Conservation (phyloP, 2,113 vertebrate genomes). For the Gopherus evgoodei region DNA sequence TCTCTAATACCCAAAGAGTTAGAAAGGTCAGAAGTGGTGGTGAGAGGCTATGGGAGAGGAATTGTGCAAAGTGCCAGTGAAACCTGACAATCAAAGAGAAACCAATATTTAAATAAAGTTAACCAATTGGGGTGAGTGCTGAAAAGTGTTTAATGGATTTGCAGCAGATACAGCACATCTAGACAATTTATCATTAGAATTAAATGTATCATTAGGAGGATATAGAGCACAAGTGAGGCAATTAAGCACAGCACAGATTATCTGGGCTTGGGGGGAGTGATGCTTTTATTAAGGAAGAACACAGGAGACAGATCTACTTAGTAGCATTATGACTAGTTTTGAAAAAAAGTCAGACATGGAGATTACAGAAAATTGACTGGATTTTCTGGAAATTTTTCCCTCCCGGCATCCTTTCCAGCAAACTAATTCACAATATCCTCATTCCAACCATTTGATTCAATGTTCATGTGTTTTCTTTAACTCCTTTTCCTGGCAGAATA, state of each 20-base stretch:
- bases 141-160: background rate
- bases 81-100: background rate
- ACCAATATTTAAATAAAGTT: fast-evolving
- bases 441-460: background rate
- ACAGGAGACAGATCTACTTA: background rate
- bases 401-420: background rate
- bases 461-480: background rate
- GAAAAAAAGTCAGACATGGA: background rate
- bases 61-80: background rate
- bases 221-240: background rate
- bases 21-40: background rate
- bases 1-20: background rate
- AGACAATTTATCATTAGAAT: background rate
- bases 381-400: background rate
- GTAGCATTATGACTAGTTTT: background rate
- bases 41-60: background rate
- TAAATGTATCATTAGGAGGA: background rate
- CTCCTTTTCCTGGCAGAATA: background rate
- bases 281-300: background rate
- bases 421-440: background rate
- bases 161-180: background rate
- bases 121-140: fast-evolving
- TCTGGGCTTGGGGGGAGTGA: background rate
- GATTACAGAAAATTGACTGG: background rate
- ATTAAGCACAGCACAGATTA: background rate